Evolutionary conservation across 2,888 invertebrate species (phyloP).

Genomic region (Agriopis leucophaearia): DNA sequence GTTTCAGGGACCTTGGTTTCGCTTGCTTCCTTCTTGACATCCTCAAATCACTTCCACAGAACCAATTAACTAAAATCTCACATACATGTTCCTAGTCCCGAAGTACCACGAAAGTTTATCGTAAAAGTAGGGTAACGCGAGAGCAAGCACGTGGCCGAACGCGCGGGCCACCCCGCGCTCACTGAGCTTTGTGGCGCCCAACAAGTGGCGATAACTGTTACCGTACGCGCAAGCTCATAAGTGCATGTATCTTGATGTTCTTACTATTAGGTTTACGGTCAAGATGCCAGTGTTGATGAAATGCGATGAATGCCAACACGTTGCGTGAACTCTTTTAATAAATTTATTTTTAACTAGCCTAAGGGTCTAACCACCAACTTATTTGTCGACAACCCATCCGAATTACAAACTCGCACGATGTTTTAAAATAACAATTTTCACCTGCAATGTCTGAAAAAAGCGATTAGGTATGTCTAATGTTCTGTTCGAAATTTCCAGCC

Average conservation of each 20-base stretch:
- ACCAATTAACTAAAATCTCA: slow-evolving; percentile 21
- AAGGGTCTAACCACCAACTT: too few species aligned
- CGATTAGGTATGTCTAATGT: too few species aligned
- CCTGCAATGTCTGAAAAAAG: too few species aligned
- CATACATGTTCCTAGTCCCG: slow-evolving; percentile 10
- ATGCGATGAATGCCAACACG: background rate
- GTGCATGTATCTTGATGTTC: slow-evolving; percentile 38
- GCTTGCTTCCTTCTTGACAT: slow-evolving; percentile 91
- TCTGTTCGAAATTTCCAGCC: too few species aligned
- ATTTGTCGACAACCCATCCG: too few species aligned
- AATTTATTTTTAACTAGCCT: too few species aligned
- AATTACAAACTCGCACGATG: too few species aligned
- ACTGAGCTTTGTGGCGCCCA: slow-evolving; percentile 83
- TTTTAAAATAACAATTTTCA: too few species aligned
- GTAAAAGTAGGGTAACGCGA: slow-evolving; percentile 54
- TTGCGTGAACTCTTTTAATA: background rate
- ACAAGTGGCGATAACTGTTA: slow-evolving; percentile 82
- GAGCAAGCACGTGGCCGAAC: slow-evolving; percentile 62
- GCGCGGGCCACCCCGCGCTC: slow-evolving; percentile 77
- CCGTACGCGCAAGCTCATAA: slow-evolving; percentile 81
- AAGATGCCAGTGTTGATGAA: slow-evolving; percentile 9
- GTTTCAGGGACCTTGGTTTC: slow-evolving; percentile 89
- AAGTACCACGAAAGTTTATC: slow-evolving; percentile 66
- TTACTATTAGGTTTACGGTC: slow-evolving; percentile 36
- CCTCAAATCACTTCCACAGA: slow-evolving; percentile 42